Conservation (phyloP, 1,140 invertebrate genomes). For the Goniozus legneri region DNA sequence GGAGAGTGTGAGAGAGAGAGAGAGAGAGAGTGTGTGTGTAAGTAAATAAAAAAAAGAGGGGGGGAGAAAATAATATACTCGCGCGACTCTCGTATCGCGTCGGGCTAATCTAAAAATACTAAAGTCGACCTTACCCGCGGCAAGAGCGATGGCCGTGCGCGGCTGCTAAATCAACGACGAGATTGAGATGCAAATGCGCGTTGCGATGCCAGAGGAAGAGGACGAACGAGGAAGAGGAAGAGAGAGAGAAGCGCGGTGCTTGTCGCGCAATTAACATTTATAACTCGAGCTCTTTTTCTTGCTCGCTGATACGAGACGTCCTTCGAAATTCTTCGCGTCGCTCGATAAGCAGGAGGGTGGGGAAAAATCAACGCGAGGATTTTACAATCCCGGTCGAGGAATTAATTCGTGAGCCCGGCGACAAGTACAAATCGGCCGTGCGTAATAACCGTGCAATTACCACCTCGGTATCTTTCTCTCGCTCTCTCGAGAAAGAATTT, state of each 20-base stretch:
- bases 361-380: background rate
- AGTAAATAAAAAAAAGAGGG: background rate
- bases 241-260: conserved; percentile 21
- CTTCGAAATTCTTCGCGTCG: background rate
- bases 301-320: too few species aligned
- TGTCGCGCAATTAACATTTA: conserved; percentile 50
- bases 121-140: conserved; percentile 32
- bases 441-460: conserved; percentile 40
- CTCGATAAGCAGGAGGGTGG: background rate
- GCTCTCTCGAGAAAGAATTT: background rate
- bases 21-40: background rate
- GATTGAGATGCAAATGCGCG: conserved; percentile 48
- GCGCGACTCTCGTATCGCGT: conserved; percentile 26
- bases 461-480: background rate
- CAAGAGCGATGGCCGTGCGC: conserved; percentile 29
- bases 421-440: background rate
- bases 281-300: too few species aligned
- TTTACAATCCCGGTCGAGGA: too few species aligned
- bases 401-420: background rate
- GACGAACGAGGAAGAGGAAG: conserved; percentile 11
- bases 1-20: too few species aligned
- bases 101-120: conserved; percentile 37
- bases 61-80: conserved; percentile 17
- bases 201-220: conserved; percentile 5
- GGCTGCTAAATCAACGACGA: conserved; percentile 42